Evolutionary conservation across 2,888 invertebrate species (phyloP).

Genomic region (Lepidocyrtinus sp.): DNA sequence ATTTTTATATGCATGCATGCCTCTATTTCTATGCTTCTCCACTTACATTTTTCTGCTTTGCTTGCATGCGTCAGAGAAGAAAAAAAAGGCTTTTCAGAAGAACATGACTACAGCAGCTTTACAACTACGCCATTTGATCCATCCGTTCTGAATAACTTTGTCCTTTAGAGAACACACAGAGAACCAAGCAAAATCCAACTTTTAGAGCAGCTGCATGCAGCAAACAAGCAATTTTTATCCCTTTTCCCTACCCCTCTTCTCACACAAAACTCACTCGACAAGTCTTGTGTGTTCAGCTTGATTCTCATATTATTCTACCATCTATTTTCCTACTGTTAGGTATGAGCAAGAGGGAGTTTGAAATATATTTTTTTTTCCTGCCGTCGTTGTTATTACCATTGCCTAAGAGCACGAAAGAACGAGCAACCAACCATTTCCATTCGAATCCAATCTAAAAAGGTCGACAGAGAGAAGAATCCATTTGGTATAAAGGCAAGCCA

Average conservation of each 20-base stretch:
- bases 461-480: slow-evolving; percentile 34
- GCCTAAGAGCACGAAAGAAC: slow-evolving; percentile 55
- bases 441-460: slow-evolving; percentile 45
- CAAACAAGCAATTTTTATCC: slow-evolving; percentile 44
- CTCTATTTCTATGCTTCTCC: slow-evolving; percentile 17
- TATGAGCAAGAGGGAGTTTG: slow-evolving; percentile 53
- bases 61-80: slow-evolving; percentile 52
- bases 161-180: slow-evolving; percentile 39
- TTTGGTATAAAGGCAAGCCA: slow-evolving; percentile 42
- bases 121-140: slow-evolving; percentile 56
- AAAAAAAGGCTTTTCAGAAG: slow-evolving; percentile 32
- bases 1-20: slow-evolving; percentile 31
- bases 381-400: slow-evolving; percentile 34
- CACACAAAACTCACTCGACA: not conserved
- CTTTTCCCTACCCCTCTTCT: slow-evolving; percentile 40
- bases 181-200: not conserved
- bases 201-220: slow-evolving; percentile 55
- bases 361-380: slow-evolving; percentile 31
- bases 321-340: not conserved
- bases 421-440: slow-evolving; percentile 28
- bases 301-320: slow-evolving; percentile 40
- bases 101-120: slow-evolving; percentile 41
- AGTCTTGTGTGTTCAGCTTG: not conserved
- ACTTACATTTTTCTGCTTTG: not conserved
- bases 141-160: slow-evolving; percentile 62